Evolutionary conservation across 2,797 vertebrate genomes (phyloP), one percentile per base, ranked within the genome.

Genomic region (Rachycentron canadum): DNA sequence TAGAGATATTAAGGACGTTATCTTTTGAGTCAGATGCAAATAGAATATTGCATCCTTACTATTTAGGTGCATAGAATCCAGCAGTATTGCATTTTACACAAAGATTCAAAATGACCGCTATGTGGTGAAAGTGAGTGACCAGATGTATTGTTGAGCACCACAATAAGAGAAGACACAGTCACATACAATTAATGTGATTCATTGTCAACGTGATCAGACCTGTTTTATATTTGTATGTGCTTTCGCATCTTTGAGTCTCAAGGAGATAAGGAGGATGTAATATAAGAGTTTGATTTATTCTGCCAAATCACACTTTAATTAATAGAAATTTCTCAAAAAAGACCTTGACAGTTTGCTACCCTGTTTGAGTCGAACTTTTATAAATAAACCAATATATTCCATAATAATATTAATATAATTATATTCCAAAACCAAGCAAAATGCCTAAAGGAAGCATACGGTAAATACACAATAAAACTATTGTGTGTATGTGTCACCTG

Each of bases 401-500:
- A n/a, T n/a, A n/a, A n/a, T n/a, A n/a, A n/a, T n/a, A n/a, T n/a
- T 66, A 38, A 28, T 25, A 52, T 55, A 77, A 80, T 59, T 4
- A 65, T 70, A 40, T 36, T 26, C 3, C 14, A 30, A 76, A 76
- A 75, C 34, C 11, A 59, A 61, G 25, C 9, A 28, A 80, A 78
- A 73, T 0, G 25, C 56, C 53, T 28, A 9, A 67, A 19, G 43
- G 34, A 61, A 73, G 14, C 43, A 52, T 3, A 32, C 52, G 67
- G 26, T 62, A 74, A 69, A 62, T 41, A 32, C 52, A 71, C 26
- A 23, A 23, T 50, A 28, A 52, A 57, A 57, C 1, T n/a, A 19
- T 16, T 55, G 57, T 47, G 62, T 11, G 26, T 17, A 47, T 70
- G 57, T 8, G 72, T 86, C 76, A 99, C 98, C 98, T 97, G 96